Evolutionary conservation across 2,888 invertebrate genomes (phyloP).

Genomic region (Leptura quadrifasciata): DNA sequence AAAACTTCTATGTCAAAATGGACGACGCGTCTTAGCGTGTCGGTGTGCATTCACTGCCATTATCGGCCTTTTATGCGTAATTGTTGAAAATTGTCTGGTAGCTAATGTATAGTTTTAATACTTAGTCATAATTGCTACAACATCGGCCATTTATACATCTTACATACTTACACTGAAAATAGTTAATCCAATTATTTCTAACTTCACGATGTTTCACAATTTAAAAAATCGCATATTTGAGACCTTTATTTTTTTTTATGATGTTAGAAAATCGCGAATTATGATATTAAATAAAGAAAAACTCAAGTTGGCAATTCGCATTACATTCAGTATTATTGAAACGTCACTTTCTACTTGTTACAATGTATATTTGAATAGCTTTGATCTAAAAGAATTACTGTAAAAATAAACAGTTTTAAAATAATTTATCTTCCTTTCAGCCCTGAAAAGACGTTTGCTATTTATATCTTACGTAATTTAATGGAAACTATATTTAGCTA

Average conservation of each 20-base stretch:
- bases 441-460: conserved; percentile 11
- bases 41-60: too few species aligned
- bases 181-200: too few species aligned
- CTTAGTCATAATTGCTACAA: too few species aligned
- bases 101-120: too few species aligned
- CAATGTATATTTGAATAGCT: conserved; percentile 4
- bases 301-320: background rate
- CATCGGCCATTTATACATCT: too few species aligned
- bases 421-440: conserved; percentile 23
- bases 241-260: too few species aligned
- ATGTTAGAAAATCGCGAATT: too few species aligned
- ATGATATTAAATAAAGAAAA: background rate
- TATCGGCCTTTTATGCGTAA: background rate
- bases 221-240: too few species aligned
- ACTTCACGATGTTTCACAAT: too few species aligned
- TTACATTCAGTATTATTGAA: background rate
- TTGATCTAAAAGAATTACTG: conserved; percentile 27
- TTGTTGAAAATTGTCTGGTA: background rate
- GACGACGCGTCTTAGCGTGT: too few species aligned
- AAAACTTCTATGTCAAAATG: too few species aligned
- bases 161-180: too few species aligned
- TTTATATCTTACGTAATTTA: conserved; percentile 38
- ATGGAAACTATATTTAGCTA: conserved; percentile 40
- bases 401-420: conserved; percentile 36
- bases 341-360: conserved; percentile 1